A percentile compares a stretch with the other conserved stretches of the same genome.
Evolutionary conservation across 1,140 invertebrate genomes (phyloP).

Genomic region (Atta cephalotes): DNA sequence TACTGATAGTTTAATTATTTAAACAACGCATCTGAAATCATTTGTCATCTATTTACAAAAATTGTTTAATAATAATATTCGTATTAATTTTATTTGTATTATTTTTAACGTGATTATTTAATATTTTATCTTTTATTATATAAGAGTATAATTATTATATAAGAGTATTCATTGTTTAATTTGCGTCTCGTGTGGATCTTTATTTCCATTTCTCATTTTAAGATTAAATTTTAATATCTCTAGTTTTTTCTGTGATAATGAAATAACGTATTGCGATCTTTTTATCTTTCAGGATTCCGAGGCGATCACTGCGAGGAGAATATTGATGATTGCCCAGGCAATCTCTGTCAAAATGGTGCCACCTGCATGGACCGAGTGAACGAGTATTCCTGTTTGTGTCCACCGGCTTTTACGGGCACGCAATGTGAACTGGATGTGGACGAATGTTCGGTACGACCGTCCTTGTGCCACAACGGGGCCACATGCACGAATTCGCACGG

Average conservation of each 20-base stretch:
- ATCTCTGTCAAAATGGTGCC: constrained; percentile 96
- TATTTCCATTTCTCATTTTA: not conserved
- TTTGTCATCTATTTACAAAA: not conserved
- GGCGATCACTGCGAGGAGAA: constrained; percentile 96
- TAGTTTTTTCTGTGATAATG: too few relatives aligned
- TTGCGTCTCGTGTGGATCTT: not conserved
- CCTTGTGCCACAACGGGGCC: constrained; percentile 97
- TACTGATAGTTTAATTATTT: constrained; percentile 8
- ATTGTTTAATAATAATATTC: too few relatives aligned
- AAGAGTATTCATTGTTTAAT: not conserved
- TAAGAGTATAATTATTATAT: too few relatives aligned
- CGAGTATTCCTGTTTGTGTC: constrained; percentile 95
- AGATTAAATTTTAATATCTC: not conserved
- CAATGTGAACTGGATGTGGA: constrained; percentile 93
- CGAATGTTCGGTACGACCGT: constrained; percentile 92
- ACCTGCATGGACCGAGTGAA: constrained; percentile 96
- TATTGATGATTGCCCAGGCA: constrained; percentile 95
- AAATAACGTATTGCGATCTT: constrained; percentile 45
- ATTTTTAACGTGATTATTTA: constrained; percentile 5
- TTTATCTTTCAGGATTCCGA: constrained; percentile 90
- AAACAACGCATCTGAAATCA: not conserved
- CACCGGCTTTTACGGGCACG: constrained; percentile 94
- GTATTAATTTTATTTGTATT: not conserved
- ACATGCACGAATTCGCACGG: constrained; percentile 97
- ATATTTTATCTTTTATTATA: too few relatives aligned